Base-by-base conservation (phyloP, 2,888 invertebrate genomes). In the Omphaloscelis lunosa region DNA sequence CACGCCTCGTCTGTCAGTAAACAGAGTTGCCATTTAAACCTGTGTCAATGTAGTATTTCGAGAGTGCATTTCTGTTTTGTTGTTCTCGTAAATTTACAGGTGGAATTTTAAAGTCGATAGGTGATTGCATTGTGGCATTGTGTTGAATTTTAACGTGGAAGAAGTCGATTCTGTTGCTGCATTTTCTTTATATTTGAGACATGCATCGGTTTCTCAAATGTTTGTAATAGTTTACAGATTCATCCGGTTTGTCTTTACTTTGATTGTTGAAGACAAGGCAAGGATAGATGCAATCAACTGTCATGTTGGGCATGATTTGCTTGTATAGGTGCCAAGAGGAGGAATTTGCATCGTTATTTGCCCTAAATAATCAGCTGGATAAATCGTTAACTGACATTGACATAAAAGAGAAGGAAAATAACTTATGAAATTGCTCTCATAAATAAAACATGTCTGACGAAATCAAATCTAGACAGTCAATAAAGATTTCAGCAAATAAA, bases 1-100 rank as follows among this genome's bases (percentile, higher is more conserved):
- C 72, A 82, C 70, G 78, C 67, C 72, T 75, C 83, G 72, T 72
- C 79, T 78, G 77, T 80, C 80, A 71, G 83, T 73, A 85, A 88
- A 85, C 80, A 85, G 39, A 62, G 73, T 75, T 74, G 77, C 74
- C 65, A 77, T 88, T 86, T 79, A 88, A 88, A 88, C 80, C 80
- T 85, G 83, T 82, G 79, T 79, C 81, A 80, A 80, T 82, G 76
- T 80, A 87, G 82, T 77, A 79, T 86, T 81, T 70, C 77, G 65
- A 77, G 74, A 79, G 34, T 81, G 79, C 72, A 86, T 83, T 87
- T 80, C 58, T 84, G 72, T 80, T 78, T 86, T 79, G 75, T 80
- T 62, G 72, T 75, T 73, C 67, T 75, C 68, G 77, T 77, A 79
- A 73, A 82, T 83, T 82, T 73, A 66, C 79, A 56, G 71, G 70